Evolutionary conservation across 2,797 vertebrate species (phyloP), one percentile per base, ranked within the genome.

Genomic region (Florisuga fusca): DNA sequence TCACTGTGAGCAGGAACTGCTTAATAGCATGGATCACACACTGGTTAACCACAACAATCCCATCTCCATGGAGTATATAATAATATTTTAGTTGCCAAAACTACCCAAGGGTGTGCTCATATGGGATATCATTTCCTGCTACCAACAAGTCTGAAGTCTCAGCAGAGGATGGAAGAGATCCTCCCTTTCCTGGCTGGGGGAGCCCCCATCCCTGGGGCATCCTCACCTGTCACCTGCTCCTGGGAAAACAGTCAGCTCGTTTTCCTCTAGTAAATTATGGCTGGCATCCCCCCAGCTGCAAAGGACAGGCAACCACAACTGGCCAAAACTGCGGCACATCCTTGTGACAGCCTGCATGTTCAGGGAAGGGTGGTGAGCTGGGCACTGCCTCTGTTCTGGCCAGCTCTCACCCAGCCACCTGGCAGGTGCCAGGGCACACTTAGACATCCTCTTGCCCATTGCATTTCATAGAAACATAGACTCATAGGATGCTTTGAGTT

Each of bases 401-500:
- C 0, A 0, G 13, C 15, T 58, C 17, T 43, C 50, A 55, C 19
- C 0, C 1, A 91, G 27, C 34, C 5, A 1, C 9, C 18, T 3
- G 0, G 18, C 38, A 16, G 8, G 19, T 63, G 62, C 62, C 63
- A 36, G 0, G 4, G 38, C 41, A 29, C 31, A 2, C 17, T 18
- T 0, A 0, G 36, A 61, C 27, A 33, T 84, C 51, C n/a, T 51
- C 63, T 58, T 55, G 67, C 41, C 34, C 13, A 2, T 25, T 48
- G 25, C n/a, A 8, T 46, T 72, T 50, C 48, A 50, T 50, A 50
- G 48, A 50, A 50, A 23, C 48, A 50, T 25, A 50, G 48, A 50
- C 12, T 13, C 48, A 25, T 23, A 23, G 48, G 25, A 23, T 50
- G 22, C 6, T 50, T 23, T 23, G 22, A 22, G 48, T 50, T 50